Conservation (phyloP, 2,888 invertebrate species). For the Aporophyla nigra region DNA sequence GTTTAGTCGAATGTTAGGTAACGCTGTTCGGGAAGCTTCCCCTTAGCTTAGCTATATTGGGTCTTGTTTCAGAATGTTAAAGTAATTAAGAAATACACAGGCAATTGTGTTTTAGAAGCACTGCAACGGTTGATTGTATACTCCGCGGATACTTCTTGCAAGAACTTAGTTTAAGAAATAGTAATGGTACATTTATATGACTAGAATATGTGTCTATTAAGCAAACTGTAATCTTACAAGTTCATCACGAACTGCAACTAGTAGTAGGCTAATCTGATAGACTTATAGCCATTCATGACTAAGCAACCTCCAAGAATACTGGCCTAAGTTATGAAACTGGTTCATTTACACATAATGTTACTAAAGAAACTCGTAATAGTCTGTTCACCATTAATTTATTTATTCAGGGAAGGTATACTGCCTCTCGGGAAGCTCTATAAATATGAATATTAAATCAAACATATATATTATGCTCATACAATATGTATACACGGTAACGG, state of each 20-base stretch:
- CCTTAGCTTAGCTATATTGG: neutral
- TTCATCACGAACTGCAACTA: neutral
- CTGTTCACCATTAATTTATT: constrained; percentile 36
- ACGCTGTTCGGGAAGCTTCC: neutral
- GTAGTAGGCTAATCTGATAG: neutral
- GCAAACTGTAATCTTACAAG: neutral
- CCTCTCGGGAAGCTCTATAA: constrained; percentile 23
- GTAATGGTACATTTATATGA: neutral
- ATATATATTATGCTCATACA: constrained; percentile 5
- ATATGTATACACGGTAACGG: constrained; percentile 14
- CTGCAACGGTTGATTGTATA: neutral
- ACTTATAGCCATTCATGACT: neutral
- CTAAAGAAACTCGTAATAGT: constrained; percentile 13
- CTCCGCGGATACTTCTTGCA: too few relatives aligned
- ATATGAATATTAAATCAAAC: constrained; percentile 37
- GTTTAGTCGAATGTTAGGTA: neutral
- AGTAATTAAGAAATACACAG: neutral
- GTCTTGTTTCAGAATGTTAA: constrained; percentile 1
- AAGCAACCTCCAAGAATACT: neutral
- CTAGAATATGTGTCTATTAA: neutral
- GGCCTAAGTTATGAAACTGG: neutral
- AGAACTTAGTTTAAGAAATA: neutral
- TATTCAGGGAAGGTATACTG: constrained; percentile 27
- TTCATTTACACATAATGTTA: neutral
- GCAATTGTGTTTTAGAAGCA: neutral